These are phyloP conservation scores for Microplitis manilae DNA, from an alignment of 2,888 invertebrate genomes.

Conservation along the genomic window DNA sequence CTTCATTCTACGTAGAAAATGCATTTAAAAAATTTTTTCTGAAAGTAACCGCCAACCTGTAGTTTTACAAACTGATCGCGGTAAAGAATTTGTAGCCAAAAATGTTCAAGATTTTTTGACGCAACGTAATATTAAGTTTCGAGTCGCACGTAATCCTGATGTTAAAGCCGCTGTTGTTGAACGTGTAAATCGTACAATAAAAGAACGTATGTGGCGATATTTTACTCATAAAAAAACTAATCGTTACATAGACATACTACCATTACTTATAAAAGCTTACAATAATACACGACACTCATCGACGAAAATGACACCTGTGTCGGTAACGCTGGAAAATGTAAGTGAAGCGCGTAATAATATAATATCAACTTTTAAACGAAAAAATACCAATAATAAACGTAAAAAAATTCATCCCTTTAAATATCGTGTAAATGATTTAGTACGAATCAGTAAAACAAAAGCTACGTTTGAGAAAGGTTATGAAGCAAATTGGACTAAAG, in stretches of 20 bases:
- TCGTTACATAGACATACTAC: conserved; percentile 53
- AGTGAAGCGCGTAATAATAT: not conserved
- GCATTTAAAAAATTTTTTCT: not conserved
- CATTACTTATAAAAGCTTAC: conserved; percentile 49
- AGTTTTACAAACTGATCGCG: not conserved
- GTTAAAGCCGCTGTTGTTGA: not conserved
- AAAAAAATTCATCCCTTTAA: not conserved
- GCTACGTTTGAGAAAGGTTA: conserved; percentile 1
- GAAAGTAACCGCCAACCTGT: too few species aligned
- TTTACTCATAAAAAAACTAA: conserved; percentile 37
- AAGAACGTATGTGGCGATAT: not conserved
- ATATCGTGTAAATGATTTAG: not conserved
- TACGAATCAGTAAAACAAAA: conserved; percentile 6
- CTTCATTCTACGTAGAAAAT: not conserved
- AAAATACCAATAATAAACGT: not conserved
- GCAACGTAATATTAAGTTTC: not conserved
- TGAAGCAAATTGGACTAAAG: conserved; percentile 33
- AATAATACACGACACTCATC: conserved; percentile 50
- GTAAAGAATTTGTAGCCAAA: conserved; percentile 9
- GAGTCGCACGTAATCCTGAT: not conserved
- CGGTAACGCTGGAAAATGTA: not conserved
- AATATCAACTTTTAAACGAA: too few species aligned
- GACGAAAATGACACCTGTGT: conserved; percentile 32
- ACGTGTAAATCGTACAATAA: not conserved
- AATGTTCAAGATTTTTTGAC: not conserved